These are phyloP conservation scores for Diloba caeruleocephala DNA, from an alignment of 2,888 invertebrate species.

Conservation along the genomic window DNA sequence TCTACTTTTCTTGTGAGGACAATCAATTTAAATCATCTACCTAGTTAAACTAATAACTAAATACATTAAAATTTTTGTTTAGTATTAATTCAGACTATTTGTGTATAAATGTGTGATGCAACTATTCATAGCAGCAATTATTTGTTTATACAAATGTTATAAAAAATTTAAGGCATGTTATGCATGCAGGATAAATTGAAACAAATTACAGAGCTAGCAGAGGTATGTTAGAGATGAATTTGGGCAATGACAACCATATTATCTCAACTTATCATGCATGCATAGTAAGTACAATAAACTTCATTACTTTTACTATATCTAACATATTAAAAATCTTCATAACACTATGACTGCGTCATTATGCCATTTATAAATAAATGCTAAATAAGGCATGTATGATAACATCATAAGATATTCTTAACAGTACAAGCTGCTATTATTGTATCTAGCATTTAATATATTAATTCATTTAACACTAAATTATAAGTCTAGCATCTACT, in stretches of 20 bases:
- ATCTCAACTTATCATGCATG: slow-evolving; percentile 15
- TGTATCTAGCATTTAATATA: slow-evolving; percentile 53
- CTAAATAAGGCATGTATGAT: slow-evolving; percentile 54
- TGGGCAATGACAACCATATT: not conserved
- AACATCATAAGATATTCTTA: slow-evolving; percentile 56
- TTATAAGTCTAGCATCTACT: slow-evolving; percentile 24
- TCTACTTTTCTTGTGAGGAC: slow-evolving; percentile 5
- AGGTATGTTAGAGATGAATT: not conserved
- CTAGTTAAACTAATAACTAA: slow-evolving; percentile 13
- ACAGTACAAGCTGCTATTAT: slow-evolving; percentile 50
- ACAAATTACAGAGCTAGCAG: not conserved
- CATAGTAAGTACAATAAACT: slow-evolving; percentile 33
- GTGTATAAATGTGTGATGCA: slow-evolving; percentile 26
- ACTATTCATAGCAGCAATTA: slow-evolving; percentile 28
- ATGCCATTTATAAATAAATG: slow-evolving; percentile 54
- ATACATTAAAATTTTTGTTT: slow-evolving; percentile 23
- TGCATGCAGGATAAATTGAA: slow-evolving; percentile 28
- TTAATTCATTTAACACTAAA: slow-evolving; percentile 44
- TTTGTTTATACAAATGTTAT: slow-evolving; percentile 32
- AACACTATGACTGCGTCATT: slow-evolving; percentile 45
- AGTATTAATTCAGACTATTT: slow-evolving; percentile 36
- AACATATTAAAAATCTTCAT: slow-evolving; percentile 32
- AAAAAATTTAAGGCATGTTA: slow-evolving; percentile 34
- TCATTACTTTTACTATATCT: slow-evolving; percentile 26
- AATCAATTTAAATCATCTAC: slow-evolving; percentile 15